Percentiles rank a stretch among this genome's conserved stretches.
Conservation (phyloP, 2,888 invertebrate genomes). For the Aphodius granarius region DNA sequence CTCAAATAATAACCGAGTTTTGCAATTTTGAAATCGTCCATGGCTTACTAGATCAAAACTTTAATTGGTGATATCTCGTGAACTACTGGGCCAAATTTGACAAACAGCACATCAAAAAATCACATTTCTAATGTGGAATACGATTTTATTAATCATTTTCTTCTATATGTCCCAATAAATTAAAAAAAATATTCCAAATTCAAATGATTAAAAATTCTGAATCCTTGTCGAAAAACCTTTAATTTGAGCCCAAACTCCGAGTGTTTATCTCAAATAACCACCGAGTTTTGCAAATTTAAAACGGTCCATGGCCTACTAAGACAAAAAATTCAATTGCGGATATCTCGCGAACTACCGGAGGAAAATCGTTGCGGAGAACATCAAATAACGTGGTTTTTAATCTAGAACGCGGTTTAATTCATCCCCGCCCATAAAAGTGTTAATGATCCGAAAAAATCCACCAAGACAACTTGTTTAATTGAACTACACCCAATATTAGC, state of each 20-base stretch:
- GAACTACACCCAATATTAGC: background rate
- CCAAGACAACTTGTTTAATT: background rate
- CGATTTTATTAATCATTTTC: background rate
- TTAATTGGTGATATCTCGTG: background rate
- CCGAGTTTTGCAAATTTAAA: background rate
- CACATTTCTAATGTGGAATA: background rate
- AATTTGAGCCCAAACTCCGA: background rate
- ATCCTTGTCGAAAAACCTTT: background rate
- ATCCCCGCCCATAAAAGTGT: background rate
- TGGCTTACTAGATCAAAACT: background rate
- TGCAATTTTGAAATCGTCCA: background rate
- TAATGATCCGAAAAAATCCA: constrained; percentile 39
- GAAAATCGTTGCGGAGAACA: background rate
- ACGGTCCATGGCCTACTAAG: background rate
- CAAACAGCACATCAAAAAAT: background rate
- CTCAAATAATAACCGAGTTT: background rate
- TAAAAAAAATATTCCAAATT: background rate
- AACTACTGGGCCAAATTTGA: background rate
- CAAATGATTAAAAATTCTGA: background rate
- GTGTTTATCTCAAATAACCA: background rate
- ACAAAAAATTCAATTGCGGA: background rate
- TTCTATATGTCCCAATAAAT: no score
- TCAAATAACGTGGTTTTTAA: background rate
- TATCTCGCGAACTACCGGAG: background rate
- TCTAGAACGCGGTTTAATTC: background rate